Evolutionary conservation across 2,797 vertebrate genomes (phyloP), one percentile per base, ranked within the genome.

Genomic region (Halcyon leucocephala): DNA sequence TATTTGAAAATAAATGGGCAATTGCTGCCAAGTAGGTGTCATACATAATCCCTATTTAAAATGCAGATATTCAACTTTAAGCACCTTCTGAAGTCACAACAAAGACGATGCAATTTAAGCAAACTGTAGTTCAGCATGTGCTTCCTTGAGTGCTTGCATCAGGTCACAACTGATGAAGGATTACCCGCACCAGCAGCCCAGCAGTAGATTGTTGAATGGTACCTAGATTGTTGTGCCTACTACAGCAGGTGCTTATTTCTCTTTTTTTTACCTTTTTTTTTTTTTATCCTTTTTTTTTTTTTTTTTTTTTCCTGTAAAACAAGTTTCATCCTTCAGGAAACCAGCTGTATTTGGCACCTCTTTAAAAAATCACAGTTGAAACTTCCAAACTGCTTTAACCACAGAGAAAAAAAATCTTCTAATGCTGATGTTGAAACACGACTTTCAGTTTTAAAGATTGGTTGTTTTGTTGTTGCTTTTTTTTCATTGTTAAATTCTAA

Each of bases 1-100:
- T 74, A 49, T 95, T 93, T 93, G 83, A 90, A 93, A 96, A 95
- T 81, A 91, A 95, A 93, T 25, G 52, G 60, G 37, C 71, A 73
- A 73, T 66, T 73, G 62, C 84, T 96, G 78, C 81, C 92, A 92
- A 93, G 86, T 51, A 89, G 83, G 71, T 96, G 81, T 82, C 71
- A 77, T 70, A 51, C 29, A 37, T 77, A 85, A 79, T 89, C 17
- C 25, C 67, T 55, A n/a, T 71, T 95, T 92, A 80, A 90, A 95
- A 87, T 67, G 49, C 41, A 82, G 60, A 67, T 61, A 37, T 15
- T 92, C 44, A 64, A 67, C 33, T 92, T 86, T 11, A 90, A 84
- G 60, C 60, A 80, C 37, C 31, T 54, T n/a, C 41, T 71, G 89
- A 92, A 79, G 29, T 79, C 55, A 39, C 42, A 31, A 15, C 42